These are phyloP conservation scores for Molossus molossus DNA, from an alignment of 2,797 vertebrate genomes.

Conservation along the genomic window DNA sequence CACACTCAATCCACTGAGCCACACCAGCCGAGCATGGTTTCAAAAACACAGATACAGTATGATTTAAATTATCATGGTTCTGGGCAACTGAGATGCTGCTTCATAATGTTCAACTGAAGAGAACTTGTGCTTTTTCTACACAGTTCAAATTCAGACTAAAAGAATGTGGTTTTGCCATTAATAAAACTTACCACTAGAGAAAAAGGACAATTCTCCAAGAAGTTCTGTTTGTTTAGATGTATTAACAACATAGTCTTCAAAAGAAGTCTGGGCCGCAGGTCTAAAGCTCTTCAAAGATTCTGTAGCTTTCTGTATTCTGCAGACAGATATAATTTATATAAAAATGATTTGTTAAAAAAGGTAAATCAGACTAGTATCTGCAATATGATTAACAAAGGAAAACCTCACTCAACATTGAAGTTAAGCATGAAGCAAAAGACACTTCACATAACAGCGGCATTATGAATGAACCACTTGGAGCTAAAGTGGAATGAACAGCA, in stretches of 20 bases:
- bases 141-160: not conserved
- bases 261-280: slow-evolving; percentile 94
- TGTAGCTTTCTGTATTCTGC: slow-evolving; percentile 97
- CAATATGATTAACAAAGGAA: not conserved
- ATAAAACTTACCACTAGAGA: slow-evolving; percentile 92
- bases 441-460: too few species aligned
- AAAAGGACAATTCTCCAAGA: slow-evolving; percentile 95
- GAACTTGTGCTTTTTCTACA: not conserved
- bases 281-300: slow-evolving; percentile 96
- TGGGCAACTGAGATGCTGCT: not conserved
- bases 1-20: too few species aligned
- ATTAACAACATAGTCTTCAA: slow-evolving; percentile 96
- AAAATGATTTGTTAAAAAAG: slow-evolving; percentile 32
- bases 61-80: not conserved
- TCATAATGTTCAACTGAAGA: not conserved
- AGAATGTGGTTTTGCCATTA: not conserved
- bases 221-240: slow-evolving; percentile 94
- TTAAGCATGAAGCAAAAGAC: not conserved
- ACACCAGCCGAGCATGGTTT: too few species aligned
- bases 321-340: slow-evolving; percentile 62
- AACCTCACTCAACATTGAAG: not conserved
- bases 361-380: not conserved
- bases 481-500: not conserved
- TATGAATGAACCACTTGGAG: not conserved
- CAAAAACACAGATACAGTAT: not conserved